Percentiles rank a stretch among this genome's conserved stretches.
Conservation (phyloP, 2,888 invertebrate genomes). For the Polyommatus iphigenia region DNA sequence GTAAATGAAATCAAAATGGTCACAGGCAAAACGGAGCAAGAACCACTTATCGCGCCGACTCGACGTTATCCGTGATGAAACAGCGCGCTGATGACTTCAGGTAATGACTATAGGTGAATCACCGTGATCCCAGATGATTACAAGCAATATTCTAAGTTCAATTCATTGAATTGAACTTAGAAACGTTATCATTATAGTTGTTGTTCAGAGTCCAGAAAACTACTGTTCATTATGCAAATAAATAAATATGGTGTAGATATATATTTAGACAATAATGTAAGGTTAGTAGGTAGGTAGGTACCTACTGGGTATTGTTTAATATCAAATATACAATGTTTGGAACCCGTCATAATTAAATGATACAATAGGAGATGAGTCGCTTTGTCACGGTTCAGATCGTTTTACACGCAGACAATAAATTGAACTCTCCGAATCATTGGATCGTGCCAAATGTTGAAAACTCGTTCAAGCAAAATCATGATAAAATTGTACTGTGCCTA, state of each 20-base stretch:
- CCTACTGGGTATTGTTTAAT: background rate
- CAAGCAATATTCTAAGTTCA: no score
- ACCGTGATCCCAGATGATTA: no score
- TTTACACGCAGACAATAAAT: slow-evolving; percentile 47
- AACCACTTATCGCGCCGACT: slow-evolving; percentile 1
- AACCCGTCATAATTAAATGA: slow-evolving; percentile 57
- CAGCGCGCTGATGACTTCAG: background rate
- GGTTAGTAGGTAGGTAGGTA: no score
- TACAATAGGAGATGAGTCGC: slow-evolving; percentile 48
- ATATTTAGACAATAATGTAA: no score
- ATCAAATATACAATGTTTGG: slow-evolving; percentile 22
- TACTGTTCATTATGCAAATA: no score
- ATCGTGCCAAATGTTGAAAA: slow-evolving; percentile 31
- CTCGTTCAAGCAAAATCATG: slow-evolving; percentile 33
- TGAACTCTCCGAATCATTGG: slow-evolving; percentile 45
- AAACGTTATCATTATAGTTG: no score
- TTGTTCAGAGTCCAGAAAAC: no score
- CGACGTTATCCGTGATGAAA: background rate
- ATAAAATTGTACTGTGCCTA: background rate
- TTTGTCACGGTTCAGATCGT: slow-evolving; percentile 43
- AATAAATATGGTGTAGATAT: no score
- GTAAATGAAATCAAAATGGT: slow-evolving; percentile 31
- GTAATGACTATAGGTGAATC: background rate
- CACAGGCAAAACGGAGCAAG: slow-evolving; percentile 25
- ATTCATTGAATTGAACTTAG: no score